A percentile compares a stretch with the other conserved stretches of the same genome.
phyloP scores from a whole-genome alignment of 2,113 vertebrate species.

The Octodon degus region DNA sequence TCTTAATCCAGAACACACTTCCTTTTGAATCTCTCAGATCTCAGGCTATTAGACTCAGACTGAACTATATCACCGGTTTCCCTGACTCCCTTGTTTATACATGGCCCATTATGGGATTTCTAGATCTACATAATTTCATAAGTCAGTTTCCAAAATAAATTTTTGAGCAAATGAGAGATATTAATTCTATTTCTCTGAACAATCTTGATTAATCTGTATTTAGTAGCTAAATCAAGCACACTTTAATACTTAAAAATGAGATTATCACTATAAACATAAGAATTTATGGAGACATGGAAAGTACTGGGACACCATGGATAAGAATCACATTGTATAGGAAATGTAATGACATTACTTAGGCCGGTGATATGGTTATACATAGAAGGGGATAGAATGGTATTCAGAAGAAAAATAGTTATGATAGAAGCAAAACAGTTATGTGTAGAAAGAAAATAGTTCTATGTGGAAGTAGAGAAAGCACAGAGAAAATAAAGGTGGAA shows the following conservation, averaged over 20 bases:
- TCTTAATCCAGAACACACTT: background rate
- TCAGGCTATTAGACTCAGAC: background rate
- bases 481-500: background rate
- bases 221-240: background rate
- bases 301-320: background rate
- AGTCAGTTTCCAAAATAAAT: background rate
- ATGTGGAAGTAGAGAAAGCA: background rate
- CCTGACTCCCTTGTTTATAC: background rate
- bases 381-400: background rate
- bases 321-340: background rate
- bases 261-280: background rate
- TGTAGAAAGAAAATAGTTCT: background rate
- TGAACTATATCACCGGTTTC: background rate
- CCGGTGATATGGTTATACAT: background rate
- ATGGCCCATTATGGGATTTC: fast-evolving
- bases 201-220: background rate
- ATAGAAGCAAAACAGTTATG: background rate
- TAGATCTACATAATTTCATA: fast-evolving
- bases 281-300: background rate
- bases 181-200: background rate
- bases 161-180: no score
- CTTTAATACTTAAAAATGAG: background rate
- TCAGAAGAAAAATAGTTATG: background rate
- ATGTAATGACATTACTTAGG: background rate
- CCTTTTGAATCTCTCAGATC: background rate